Conservation (phyloP, 2,797 vertebrate genomes). For the Streptopelia turtur region DNA sequence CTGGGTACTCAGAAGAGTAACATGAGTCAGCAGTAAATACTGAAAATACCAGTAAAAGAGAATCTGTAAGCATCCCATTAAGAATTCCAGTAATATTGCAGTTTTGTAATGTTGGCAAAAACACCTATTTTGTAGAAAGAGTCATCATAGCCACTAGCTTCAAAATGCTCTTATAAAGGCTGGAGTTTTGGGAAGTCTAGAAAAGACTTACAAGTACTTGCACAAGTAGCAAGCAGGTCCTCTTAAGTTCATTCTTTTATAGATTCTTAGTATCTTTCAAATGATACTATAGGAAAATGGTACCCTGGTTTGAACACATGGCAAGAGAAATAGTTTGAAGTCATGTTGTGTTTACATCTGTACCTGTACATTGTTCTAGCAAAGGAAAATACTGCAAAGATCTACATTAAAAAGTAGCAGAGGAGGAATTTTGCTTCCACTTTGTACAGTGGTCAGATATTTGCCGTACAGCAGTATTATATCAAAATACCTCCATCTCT, state of each 20-base stretch:
- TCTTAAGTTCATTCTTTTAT: not conserved
- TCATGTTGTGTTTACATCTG: not conserved
- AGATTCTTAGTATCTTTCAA: not conserved
- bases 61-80: not conserved
- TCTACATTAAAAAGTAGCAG: not conserved
- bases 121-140: not conserved
- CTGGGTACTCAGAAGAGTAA: not conserved
- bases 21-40: slow-evolving; percentile 30
- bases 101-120: not conserved
- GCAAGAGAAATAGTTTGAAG: not conserved
- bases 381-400: not conserved
- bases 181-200: not conserved
- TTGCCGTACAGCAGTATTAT: not conserved
- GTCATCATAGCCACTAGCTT: not conserved
- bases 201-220: not conserved
- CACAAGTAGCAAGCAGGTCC: not conserved
- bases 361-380: not conserved
- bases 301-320: not conserved
- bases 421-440: not conserved
- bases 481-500: not conserved
- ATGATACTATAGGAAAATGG: not conserved
- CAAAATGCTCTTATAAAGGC: not conserved
- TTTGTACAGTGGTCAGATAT: not conserved
- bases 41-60: slow-evolving; percentile 32
- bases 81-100: slow-evolving; percentile 15